Percentiles rank a stretch among this genome's conserved stretches.
Conservation (phyloP, 2,797 vertebrate genomes). For the Mormyrus hasselquistii region DNA sequence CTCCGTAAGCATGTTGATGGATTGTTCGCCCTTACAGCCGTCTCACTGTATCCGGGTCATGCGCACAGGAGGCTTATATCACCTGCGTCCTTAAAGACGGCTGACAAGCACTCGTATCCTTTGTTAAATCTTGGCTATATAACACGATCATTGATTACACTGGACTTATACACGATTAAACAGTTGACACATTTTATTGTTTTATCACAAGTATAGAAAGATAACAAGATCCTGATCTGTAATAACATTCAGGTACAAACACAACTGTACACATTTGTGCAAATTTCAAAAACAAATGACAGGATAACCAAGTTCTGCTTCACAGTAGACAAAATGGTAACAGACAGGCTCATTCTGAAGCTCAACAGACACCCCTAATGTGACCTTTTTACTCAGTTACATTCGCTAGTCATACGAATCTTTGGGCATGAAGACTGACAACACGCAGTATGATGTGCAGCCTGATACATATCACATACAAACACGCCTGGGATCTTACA, state of each 20-base stretch:
- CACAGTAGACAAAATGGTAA: neutral
- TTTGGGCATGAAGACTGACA: neutral
- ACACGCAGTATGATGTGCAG: neutral
- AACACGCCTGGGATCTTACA: neutral
- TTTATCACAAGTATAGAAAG: conserved; percentile 10
- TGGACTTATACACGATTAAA: neutral
- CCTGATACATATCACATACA: neutral
- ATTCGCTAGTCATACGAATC: neutral
- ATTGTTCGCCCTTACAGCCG: neutral
- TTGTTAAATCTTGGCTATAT: neutral
- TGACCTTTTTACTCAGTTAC: neutral
- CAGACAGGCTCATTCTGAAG: neutral
- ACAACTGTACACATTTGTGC: neutral
- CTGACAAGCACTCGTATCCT: conserved; percentile 14
- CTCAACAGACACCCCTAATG: neutral
- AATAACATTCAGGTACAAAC: neutral
- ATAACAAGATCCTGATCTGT: neutral
- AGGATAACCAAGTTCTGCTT: conserved; percentile 3
- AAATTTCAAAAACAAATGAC: conserved; percentile 11
- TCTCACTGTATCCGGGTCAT: neutral
- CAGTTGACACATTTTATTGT: conserved; percentile 9
- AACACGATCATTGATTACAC: neutral
- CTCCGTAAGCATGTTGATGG: neutral
- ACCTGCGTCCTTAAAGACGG: neutral
- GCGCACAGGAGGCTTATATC: neutral